Evolutionary conservation across 1,140 invertebrate genomes (phyloP).

Genomic region (Chionoecetes opilio): DNA sequence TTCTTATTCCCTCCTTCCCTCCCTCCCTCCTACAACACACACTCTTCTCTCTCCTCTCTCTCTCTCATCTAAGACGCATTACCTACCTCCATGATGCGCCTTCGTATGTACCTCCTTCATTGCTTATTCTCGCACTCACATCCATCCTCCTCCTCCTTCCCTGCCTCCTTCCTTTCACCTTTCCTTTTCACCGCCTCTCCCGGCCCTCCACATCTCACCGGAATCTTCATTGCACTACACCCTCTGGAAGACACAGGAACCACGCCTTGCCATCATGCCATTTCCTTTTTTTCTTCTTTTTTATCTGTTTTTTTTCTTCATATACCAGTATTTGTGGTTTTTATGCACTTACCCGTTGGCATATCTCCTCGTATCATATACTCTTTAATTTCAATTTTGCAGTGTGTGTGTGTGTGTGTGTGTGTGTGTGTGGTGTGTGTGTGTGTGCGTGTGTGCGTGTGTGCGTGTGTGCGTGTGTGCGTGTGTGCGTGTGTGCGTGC

Average conservation of each 20-base stretch:
- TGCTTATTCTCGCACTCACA: background rate
- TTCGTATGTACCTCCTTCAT: background rate
- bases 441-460: too few species aligned
- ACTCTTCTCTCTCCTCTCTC: background rate
- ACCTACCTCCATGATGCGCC: background rate
- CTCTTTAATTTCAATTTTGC: too few species aligned
- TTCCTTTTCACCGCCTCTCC: background rate
- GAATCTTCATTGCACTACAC: conserved; percentile 6
- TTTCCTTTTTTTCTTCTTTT: background rate
- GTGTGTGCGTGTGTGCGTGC: too few species aligned
- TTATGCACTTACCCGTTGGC: too few species aligned
- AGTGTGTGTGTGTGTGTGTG: too few species aligned
- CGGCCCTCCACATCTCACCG: background rate
- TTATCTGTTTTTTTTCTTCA: background rate
- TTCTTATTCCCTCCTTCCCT: background rate
- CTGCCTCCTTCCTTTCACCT: background rate
- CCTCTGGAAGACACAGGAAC: background rate
- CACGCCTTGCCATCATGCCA: background rate
- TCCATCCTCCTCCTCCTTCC: conserved; percentile 35
- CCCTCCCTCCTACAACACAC: background rate
- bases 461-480: too few species aligned
- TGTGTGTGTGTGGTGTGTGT: too few species aligned
- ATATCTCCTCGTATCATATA: too few species aligned
- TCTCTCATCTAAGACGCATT: background rate
- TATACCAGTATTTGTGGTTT: too few species aligned